Conservation (phyloP, 2,113 vertebrate species). For the Nibea albiflora region DNA sequence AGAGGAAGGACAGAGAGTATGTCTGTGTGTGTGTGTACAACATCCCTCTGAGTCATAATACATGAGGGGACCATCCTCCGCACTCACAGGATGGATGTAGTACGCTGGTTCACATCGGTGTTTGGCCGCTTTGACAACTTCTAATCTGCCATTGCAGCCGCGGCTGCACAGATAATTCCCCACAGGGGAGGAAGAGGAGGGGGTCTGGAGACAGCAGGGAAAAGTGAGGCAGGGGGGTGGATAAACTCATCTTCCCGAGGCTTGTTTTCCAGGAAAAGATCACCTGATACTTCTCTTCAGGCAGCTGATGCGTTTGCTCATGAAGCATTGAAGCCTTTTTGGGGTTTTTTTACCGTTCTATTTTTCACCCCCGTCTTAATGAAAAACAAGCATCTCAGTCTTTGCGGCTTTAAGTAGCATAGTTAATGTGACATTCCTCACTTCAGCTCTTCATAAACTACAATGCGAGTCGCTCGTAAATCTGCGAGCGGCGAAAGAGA, state of each 20-base stretch:
- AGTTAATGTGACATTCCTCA: neutral
- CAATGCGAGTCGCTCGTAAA: neutral
- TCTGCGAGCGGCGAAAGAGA: neutral
- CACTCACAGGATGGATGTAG: conserved; percentile 23
- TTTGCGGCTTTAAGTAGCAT: neutral
- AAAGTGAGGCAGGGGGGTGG: conserved; percentile 2
- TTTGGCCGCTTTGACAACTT: too few relatives aligned
- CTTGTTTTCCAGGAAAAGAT: conserved; percentile 44
- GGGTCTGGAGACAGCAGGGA: conserved; percentile 9
- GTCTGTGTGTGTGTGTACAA: conserved; percentile 24
- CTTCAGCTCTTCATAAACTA: neutral
- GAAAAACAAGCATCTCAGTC: neutral
- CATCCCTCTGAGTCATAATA: conserved; percentile 19
- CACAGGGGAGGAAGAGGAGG: conserved; percentile 30
- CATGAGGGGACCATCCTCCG: conserved; percentile 7
- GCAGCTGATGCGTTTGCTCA: conserved; percentile 39
- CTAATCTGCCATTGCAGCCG: conserved; percentile 47
- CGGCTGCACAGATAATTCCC: conserved; percentile 57
- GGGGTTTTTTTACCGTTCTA: neutral
- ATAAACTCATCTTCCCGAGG: conserved; percentile 44
- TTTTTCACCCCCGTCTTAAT: conserved; percentile 14
- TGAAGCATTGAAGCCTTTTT: neutral
- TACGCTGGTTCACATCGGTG: conserved; percentile 34
- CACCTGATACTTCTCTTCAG: conserved; percentile 20
- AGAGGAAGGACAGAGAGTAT: conserved; percentile 13